phyloP scores from a whole-genome alignment of 2,797 vertebrate genomes.

The Falco naumanni region DNA sequence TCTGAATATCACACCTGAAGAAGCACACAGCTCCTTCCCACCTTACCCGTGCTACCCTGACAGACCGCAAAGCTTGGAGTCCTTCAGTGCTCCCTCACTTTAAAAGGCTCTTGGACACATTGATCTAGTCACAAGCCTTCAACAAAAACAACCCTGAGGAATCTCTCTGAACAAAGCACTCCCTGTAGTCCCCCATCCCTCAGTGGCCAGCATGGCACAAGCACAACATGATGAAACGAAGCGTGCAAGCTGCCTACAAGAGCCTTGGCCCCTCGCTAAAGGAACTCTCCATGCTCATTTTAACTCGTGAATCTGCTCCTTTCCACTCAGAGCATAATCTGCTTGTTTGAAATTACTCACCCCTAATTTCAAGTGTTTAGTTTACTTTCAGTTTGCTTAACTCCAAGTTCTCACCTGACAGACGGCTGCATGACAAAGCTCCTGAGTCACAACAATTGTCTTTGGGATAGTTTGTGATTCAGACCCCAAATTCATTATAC shows the following conservation, averaged over 20 bases:
- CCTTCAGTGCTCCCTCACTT: background rate
- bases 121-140: background rate
- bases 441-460: background rate
- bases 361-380: background rate
- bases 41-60: background rate
- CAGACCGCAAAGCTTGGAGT: background rate
- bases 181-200: background rate
- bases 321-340: background rate
- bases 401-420: background rate
- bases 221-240: background rate
- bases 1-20: background rate
- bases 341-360: background rate
- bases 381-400: background rate
- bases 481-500: background rate
- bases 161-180: background rate
- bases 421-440: background rate
- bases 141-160: background rate
- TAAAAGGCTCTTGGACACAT: background rate
- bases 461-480: background rate
- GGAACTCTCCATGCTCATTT: background rate
- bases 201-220: background rate
- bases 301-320: background rate
- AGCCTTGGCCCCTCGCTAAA: background rate
- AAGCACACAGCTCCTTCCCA: background rate
- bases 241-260: background rate